phyloP scores from a whole-genome alignment of 2,113 vertebrate species.

The Micromys minutus region DNA sequence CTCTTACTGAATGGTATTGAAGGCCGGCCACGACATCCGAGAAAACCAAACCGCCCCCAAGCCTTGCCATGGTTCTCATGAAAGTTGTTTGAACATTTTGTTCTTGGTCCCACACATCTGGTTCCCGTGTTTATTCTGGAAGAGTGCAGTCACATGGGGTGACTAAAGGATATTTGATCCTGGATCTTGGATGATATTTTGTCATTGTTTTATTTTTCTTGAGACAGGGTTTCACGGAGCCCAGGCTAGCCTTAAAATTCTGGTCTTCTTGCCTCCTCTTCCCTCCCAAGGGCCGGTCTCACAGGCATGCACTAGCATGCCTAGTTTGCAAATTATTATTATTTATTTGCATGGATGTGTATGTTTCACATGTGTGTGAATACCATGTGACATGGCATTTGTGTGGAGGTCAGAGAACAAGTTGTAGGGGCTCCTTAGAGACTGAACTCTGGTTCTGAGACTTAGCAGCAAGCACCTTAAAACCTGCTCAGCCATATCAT shows the following conservation, averaged over 20 bases:
- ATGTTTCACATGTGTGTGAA: not conserved
- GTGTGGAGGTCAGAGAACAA: not conserved
- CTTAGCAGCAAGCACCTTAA: not conserved
- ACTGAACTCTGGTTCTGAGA: not conserved
- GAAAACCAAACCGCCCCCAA: not conserved
- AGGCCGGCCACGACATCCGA: not conserved
- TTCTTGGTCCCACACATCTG: slow-evolving; percentile 26
- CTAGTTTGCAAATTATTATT: not conserved
- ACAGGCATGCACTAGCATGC: not conserved
- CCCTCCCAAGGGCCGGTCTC: not conserved
- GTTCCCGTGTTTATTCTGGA: slow-evolving; percentile 55
- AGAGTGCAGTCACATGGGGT: not conserved
- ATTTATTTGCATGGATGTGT: not conserved
- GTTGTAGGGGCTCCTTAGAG: too few relatives aligned
- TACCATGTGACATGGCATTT: not conserved
- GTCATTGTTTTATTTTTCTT: not conserved
- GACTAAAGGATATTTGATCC: slow-evolving; percentile 28
- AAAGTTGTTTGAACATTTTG: slow-evolving; percentile 21
- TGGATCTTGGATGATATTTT: not conserved
- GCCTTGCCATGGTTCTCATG: not conserved
- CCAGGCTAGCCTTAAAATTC: not conserved
- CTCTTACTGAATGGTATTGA: not conserved
- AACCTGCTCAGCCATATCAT: not conserved
- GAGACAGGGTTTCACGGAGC: not conserved
- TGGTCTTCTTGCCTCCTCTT: not conserved